Evolutionary conservation across 1,140 invertebrate genomes (phyloP), one percentile per base, ranked within the genome.

Genomic region (Drosophila watanabei): DNA sequence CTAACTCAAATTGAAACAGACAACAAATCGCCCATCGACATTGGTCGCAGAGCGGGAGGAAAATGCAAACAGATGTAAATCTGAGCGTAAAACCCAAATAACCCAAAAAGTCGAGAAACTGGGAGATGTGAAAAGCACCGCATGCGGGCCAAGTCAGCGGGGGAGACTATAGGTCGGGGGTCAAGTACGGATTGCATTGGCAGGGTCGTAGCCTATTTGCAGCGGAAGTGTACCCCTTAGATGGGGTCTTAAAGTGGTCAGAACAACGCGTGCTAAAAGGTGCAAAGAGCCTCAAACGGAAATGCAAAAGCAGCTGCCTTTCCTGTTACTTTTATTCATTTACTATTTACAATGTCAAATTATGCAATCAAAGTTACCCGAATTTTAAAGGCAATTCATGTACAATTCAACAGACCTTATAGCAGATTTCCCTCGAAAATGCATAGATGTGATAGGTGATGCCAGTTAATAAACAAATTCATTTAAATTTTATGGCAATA

Each of bases 41-140:
- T 64, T 45, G 43, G 52, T 43, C 48, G 24, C 28, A 37, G 51
- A 37, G 49, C 18, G n/a, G 24, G 57, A 54, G 52, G 58, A 81
- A 80, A 91, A 91, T 91, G 72, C 80, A 86, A 91, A 83, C 88
- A 91, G 88, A 91, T 91, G 88, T 84, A 88, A 91, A 88, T 88
- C 80, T 68, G 66, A 70, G 84, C 64, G 78, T 84, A 79, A 81
- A 77, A 91, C 84, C 86, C 81, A 57, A 72, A 85, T 79, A 84
- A 84, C 71, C 66, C 57, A 80, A 81, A 56, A 79, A 82, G 68
- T 79, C 73, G 72, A 58, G 54, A 69, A 69, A 56, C 56, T 79
- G 80, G 52, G 37, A 59, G 63, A 60, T 56, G 75, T 84, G 71
- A 87, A 84, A 82, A 82, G 83, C 80, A 45, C 88, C 52, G 80